These are phyloP conservation scores for Vulpes vulpes DNA, from an alignment of 2,113 vertebrate species.

Conservation along the genomic window DNA sequence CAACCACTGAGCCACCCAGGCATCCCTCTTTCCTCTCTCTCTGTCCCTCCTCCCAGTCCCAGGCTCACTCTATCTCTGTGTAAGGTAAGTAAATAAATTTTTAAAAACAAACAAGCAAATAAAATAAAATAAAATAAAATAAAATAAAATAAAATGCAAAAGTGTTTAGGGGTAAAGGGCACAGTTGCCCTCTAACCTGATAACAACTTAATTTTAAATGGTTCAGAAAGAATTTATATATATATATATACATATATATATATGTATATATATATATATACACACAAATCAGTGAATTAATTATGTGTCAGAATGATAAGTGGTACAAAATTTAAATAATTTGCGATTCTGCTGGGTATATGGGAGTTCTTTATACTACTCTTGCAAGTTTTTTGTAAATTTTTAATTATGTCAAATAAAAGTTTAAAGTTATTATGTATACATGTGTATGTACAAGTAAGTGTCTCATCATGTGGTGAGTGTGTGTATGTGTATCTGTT, in stretches of 20 bases:
- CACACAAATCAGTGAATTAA: neutral
- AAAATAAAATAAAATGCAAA: neutral
- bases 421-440: neutral
- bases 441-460: neutral
- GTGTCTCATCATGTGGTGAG: neutral
- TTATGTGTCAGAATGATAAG: neutral
- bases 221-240: neutral
- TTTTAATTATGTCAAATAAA: constrained; percentile 33
- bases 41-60: neutral
- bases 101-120: neutral
- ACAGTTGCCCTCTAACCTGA: neutral
- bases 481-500: neutral
- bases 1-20: no score
- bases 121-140: neutral
- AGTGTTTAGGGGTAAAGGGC: neutral
- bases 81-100: neutral
- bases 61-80: neutral
- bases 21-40: neutral
- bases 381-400: constrained; percentile 9
- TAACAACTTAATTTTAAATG: constrained; percentile 33
- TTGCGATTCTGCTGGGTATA: neutral
- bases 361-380: neutral
- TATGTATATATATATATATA: no score
- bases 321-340: neutral
- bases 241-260: neutral